phyloP scores from a whole-genome alignment of 2,888 invertebrate species.

The Drosophila koepferae region DNA sequence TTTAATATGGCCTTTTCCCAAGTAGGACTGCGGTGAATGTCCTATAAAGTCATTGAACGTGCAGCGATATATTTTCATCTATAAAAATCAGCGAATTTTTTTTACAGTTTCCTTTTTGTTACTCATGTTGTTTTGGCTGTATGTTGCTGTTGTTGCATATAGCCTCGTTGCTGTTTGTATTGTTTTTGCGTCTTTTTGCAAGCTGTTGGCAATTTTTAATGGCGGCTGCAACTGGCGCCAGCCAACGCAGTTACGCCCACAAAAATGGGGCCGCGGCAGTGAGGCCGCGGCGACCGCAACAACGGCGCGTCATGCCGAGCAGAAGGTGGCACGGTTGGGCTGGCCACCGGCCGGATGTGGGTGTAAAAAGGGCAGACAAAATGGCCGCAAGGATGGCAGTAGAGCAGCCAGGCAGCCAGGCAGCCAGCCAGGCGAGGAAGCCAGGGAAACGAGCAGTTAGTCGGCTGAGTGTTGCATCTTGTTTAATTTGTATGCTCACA shows the following conservation, averaged over 20 bases:
- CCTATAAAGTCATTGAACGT: slow-evolving; percentile 56
- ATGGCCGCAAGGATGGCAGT: slow-evolving; percentile 39
- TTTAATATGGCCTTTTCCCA: slow-evolving; percentile 4
- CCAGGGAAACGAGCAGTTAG: slow-evolving; percentile 46
- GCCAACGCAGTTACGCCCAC: slow-evolving; percentile 44
- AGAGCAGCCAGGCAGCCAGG: slow-evolving; percentile 7
- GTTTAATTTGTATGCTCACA: slow-evolving; percentile 71
- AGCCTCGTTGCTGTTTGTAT: slow-evolving; percentile 36
- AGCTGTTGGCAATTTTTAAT: slow-evolving; percentile 69
- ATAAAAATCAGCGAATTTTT: slow-evolving; percentile 42
- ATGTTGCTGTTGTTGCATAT: slow-evolving; percentile 22
- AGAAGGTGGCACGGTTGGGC: slow-evolving; percentile 2
- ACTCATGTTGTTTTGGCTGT: slow-evolving; percentile 14
- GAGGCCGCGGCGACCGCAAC: slow-evolving; percentile 46
- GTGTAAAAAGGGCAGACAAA: slow-evolving; percentile 36
- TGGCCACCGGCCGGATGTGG: neutral
- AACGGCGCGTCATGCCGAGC: slow-evolving; percentile 39
- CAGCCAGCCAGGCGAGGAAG: slow-evolving; percentile 1
- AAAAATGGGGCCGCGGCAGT: slow-evolving; percentile 30
- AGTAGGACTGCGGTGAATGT: slow-evolving; percentile 17
- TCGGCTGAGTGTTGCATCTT: slow-evolving; percentile 72
- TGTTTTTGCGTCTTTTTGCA: slow-evolving; percentile 47
- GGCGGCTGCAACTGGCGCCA: slow-evolving; percentile 56
- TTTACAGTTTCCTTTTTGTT: neutral
- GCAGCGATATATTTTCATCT: slow-evolving; percentile 36